phyloP scores from a whole-genome alignment of 2,113 vertebrate genomes.

The Antennarius striatus region DNA sequence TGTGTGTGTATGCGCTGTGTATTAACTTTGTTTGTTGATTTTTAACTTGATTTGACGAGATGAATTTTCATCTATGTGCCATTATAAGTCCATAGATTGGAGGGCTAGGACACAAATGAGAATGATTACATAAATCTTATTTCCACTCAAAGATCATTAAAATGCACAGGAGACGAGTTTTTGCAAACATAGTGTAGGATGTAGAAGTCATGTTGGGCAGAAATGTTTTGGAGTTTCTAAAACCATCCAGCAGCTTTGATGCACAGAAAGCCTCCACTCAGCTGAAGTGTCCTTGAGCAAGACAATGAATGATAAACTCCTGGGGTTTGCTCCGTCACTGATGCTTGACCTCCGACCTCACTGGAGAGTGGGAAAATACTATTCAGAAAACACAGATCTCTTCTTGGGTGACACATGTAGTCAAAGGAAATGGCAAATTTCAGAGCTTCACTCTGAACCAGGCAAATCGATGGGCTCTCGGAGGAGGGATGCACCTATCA shows the following conservation, averaged over 20 bases:
- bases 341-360: slow-evolving; percentile 45
- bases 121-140: slow-evolving; percentile 48
- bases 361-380: slow-evolving; percentile 24
- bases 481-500: background rate
- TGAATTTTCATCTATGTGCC: slow-evolving; percentile 46
- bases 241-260: slow-evolving; percentile 30
- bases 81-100: slow-evolving; percentile 53
- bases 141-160: slow-evolving; percentile 39
- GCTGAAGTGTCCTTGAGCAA: slow-evolving; percentile 54
- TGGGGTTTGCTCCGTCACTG: slow-evolving; percentile 1
- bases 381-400: slow-evolving; percentile 25
- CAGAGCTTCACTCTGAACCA: slow-evolving; percentile 20
- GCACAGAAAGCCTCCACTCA: slow-evolving; percentile 10
- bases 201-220: background rate
- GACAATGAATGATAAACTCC: slow-evolving; percentile 32
- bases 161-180: slow-evolving; percentile 12
- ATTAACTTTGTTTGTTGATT: slow-evolving; percentile 25
- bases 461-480: slow-evolving; percentile 6
- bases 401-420: slow-evolving; percentile 28
- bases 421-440: slow-evolving; percentile 23
- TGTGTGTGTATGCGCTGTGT: background rate
- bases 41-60: slow-evolving; percentile 29
- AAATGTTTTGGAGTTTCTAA: slow-evolving; percentile 19
- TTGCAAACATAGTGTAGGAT: background rate
- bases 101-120: slow-evolving; percentile 36